phyloP scores from a whole-genome alignment of 2,888 invertebrate species.

The Tenthredo scrophulariae region DNA sequence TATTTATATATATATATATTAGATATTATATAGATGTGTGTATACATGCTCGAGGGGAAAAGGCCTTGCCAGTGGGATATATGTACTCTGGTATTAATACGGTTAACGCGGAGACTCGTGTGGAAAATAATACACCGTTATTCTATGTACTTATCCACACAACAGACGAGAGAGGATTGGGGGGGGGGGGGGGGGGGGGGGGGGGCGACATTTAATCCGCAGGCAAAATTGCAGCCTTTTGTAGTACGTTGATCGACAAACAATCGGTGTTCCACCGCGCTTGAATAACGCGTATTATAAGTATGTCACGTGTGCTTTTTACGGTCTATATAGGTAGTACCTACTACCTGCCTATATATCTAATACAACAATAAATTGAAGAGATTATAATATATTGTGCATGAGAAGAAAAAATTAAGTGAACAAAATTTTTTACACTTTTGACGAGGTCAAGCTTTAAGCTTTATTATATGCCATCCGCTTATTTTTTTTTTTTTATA shows the following conservation, averaged over 20 bases:
- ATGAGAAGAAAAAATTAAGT: not conserved
- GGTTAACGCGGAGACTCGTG: constrained; percentile 30
- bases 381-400: constrained; percentile 1
- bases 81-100: constrained; percentile 28
- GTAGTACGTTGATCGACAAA: constrained; percentile 43
- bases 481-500: not conserved
- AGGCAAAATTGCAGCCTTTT: constrained; percentile 49
- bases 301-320: constrained; percentile 31
- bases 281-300: constrained; percentile 25
- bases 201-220: constrained; percentile 42
- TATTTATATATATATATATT: not conserved
- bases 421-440: not conserved
- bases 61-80: constrained; percentile 12
- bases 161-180: not conserved
- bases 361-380: not conserved
- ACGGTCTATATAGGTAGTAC: not conserved
- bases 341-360: not conserved
- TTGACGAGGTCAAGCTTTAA: not conserved
- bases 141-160: constrained; percentile 33
- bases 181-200: not conserved
- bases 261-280: constrained; percentile 28
- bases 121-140: constrained; percentile 42
- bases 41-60: constrained; percentile 20
- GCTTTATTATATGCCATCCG: not conserved
- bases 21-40: not conserved